Conservation (phyloP, 1,140 invertebrate genomes). For the Aphidius ervi region DNA sequence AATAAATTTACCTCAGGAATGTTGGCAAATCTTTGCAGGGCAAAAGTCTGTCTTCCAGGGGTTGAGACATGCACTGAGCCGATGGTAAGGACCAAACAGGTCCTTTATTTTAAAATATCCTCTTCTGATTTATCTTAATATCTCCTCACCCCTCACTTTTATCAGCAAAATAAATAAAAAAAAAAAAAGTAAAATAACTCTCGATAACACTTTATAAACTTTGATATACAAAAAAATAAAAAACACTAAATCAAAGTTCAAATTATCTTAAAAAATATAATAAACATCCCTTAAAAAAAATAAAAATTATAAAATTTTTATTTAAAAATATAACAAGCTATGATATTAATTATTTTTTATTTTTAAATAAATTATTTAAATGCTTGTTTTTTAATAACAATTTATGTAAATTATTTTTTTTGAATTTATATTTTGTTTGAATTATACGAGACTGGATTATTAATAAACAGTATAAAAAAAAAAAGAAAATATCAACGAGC, state of each 20-base stretch:
- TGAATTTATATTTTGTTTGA: constrained; percentile 1
- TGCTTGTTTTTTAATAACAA: too few species aligned
- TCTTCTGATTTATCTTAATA: too few species aligned
- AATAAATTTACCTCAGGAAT: constrained; percentile 23
- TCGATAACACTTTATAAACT: neutral
- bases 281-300: neutral
- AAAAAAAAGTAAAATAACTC: neutral
- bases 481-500: neutral
- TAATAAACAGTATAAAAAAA: too few species aligned
- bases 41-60: constrained; percentile 15
- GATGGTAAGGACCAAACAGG: constrained; percentile 19
- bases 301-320: too few species aligned
- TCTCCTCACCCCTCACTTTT: too few species aligned
- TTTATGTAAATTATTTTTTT: too few species aligned
- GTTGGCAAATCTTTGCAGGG: constrained; percentile 19
- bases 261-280: neutral
- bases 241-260: too few species aligned
- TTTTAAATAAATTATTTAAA: too few species aligned
- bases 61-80: constrained; percentile 21
- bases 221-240: too few species aligned
- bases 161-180: neutral
- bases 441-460: too few species aligned
- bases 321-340: too few species aligned
- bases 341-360: too few species aligned
- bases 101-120: neutral